Evolutionary conservation across 2,888 invertebrate species (phyloP).

Genomic region (Ypsolopha scabrella): DNA sequence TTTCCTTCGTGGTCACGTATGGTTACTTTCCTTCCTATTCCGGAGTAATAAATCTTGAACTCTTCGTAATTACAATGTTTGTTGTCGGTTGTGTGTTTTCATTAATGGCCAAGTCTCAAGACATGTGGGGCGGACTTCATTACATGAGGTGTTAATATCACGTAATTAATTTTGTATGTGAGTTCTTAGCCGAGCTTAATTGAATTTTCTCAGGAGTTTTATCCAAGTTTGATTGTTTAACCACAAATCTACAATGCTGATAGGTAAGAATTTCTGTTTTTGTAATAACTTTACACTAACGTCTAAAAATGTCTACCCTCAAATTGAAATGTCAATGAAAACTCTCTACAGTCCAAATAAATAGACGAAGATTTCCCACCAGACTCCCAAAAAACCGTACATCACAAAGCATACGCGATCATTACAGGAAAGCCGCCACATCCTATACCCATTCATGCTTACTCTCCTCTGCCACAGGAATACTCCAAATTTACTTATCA

Average conservation of each 20-base stretch:
- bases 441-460: conserved; percentile 53
- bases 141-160: neutral
- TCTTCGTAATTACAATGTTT: conserved; percentile 66
- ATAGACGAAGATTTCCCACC: neutral
- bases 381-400: too few species aligned
- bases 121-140: conserved; percentile 18
- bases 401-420: conserved; percentile 23
- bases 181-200: too few species aligned
- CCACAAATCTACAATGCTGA: too few species aligned
- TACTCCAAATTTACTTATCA: conserved; percentile 44
- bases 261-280: too few species aligned
- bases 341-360: too few species aligned
- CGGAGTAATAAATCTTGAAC: conserved; percentile 64
- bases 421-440: conserved; percentile 43
- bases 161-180: neutral
- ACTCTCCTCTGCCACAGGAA: conserved; percentile 28
- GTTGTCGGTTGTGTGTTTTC: conserved; percentile 66
- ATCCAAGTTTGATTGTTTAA: too few species aligned
- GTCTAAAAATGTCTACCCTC: too few species aligned
- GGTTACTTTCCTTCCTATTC: conserved; percentile 55
- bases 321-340: too few species aligned
- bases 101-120: conserved; percentile 34
- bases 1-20: conserved; percentile 51
- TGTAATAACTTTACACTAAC: too few species aligned
- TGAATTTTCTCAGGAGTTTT: too few species aligned